Percentiles rank a stretch among this genome's conserved stretches.
These are phyloP conservation scores for Pomacea maculata DNA, from an alignment of 1,140 invertebrate species.

Conservation along the genomic window DNA sequence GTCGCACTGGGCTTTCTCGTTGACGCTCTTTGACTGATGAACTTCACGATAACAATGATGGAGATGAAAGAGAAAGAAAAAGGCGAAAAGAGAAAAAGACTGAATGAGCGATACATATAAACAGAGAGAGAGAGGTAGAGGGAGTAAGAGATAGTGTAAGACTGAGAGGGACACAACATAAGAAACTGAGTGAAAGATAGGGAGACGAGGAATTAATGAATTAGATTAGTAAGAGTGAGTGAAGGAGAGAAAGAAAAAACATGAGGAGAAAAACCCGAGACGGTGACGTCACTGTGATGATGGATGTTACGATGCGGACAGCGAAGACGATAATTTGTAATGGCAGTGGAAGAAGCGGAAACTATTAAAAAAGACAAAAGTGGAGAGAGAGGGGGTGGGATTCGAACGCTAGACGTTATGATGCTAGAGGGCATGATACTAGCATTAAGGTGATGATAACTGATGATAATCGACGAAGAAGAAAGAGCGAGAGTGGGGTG, in stretches of 20 bases:
- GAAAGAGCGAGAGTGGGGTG: not conserved
- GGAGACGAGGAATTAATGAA: too few species aligned
- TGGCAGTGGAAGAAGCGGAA: not conserved
- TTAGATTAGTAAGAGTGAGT: not conserved
- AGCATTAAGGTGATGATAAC: not conserved
- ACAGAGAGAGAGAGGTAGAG: constrained; percentile 7
- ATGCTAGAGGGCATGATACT: not conserved
- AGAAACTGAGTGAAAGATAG: too few species aligned
- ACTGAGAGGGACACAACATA: too few species aligned
- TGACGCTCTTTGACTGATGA: not conserved
- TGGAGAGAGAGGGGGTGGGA: not conserved
- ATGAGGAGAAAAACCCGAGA: not conserved
- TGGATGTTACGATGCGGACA: not conserved
- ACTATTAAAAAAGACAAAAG: not conserved
- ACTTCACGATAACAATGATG: not conserved
- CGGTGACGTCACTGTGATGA: not conserved
- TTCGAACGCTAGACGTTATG: not conserved
- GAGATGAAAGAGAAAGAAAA: not conserved
- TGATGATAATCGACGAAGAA: not conserved
- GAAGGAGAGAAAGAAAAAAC: not conserved
- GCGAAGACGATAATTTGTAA: not conserved
- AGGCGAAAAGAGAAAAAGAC: not conserved
- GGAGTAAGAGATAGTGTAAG: too few species aligned
- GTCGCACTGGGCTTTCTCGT: not conserved
- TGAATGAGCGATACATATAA: constrained; percentile 3